phyloP scores from a whole-genome alignment of 2,797 vertebrate species.

The Salarias fasciatus region DNA sequence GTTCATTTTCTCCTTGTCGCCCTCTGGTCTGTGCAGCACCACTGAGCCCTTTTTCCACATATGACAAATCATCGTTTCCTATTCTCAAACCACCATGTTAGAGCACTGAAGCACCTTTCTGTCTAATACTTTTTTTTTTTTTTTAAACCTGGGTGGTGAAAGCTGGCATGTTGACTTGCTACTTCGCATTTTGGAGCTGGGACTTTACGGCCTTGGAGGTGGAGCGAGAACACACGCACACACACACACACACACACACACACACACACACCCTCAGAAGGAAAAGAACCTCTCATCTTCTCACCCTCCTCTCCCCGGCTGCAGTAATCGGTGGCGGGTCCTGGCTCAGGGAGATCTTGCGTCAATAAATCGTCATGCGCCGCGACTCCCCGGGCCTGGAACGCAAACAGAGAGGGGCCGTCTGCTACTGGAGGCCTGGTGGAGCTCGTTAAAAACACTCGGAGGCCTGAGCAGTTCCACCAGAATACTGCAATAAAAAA shows the following conservation, averaged over 20 bases:
- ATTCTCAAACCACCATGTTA: conserved; percentile 57
- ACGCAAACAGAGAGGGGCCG: conserved; percentile 75
- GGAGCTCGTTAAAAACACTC: conserved; percentile 45
- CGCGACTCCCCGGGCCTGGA: conserved; percentile 73
- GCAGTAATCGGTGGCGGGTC: conserved; percentile 77
- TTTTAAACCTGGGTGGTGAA: conserved; percentile 73
- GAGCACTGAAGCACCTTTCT: conserved; percentile 69
- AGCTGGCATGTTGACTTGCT: conserved; percentile 71
- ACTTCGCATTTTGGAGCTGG: conserved; percentile 74
- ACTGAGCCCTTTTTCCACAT: conserved; percentile 50
- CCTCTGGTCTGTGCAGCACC: conserved; percentile 41
- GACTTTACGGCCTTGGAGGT: conserved; percentile 73
- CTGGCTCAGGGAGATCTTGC: conserved; percentile 70
- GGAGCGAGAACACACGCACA: conserved; percentile 68
- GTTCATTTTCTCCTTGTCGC: conserved; percentile 50
- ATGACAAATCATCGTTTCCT: conserved; percentile 68
- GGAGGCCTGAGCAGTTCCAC: no score
- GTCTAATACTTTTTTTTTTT: no score
- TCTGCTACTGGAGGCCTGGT: conserved; percentile 68
- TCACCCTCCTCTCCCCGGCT: conserved; percentile 54
- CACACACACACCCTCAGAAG: no score
- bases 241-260: conserved; percentile 55
- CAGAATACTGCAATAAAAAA: neutral
- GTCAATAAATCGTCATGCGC: conserved; percentile 81
- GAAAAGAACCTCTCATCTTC: conserved; percentile 8